Base-by-base conservation (phyloP, 2,113 vertebrate species). In the Macquaria australasica region DNA sequence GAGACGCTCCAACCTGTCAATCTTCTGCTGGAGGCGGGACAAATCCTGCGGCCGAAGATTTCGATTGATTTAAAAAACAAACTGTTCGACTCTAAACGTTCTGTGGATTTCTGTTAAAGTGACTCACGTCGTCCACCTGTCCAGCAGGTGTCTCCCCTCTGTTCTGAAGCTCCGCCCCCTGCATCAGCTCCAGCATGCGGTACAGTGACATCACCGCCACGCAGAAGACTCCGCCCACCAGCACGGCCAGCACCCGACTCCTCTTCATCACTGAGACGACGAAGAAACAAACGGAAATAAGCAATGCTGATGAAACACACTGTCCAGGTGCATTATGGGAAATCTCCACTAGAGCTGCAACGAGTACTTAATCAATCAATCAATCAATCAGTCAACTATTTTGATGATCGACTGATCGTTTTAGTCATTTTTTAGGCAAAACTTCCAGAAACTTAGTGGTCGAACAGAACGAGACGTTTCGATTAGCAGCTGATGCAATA, bases 21-120 rank as follows among this genome's bases (percentile, higher is more conserved):
- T 98, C 96, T 97, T 98, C 88, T 97, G 95, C 95, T 97, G 97
- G 79, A 99, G 93, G 92, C 96, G 95, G 77, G 95, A 96, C 88
- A 98, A 94, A 28, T 98, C 97, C 97, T 98, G 88, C 7, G 73
- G 69, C 85, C 5, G 69, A 41, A 51, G 6, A 51, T 6, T 37
- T 0, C 59, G 14, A 82, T 63, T 73, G 25, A 45, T 41, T 79
- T 2, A 28, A 43, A 37, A 15, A 50, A 18, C 16, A 2, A 5
- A 28, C 5, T 20, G 20, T 18, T 43, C 1, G 11, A 43, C 6
- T 43, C 41, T 43, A 10, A 43, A 48, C 5, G 14, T 48, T 45
- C 43, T 45, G 11, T 12, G 11, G 10, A 16, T 16, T 7, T 60
- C 8, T 31, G 28, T 28, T 6, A 59, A 59, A 28, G 48, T 60